Base-by-base conservation (phyloP, 2,113 vertebrate genomes). In the Oncorhynchus nerka region DNA sequence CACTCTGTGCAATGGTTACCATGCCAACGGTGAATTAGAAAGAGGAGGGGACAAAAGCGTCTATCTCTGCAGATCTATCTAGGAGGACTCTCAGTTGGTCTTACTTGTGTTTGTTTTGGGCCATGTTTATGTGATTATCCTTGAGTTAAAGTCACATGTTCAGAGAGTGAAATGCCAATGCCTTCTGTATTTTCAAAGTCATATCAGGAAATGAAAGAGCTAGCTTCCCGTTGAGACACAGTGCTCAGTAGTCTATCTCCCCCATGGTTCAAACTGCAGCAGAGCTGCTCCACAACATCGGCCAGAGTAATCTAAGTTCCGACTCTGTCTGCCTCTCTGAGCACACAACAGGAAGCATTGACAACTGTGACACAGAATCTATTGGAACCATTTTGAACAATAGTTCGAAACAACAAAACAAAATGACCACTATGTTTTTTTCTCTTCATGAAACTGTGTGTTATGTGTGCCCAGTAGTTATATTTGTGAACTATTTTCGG, bases 101-200 rank as follows among this genome's bases (percentile, higher is more conserved):
- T 22, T n/a, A 16, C 2, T 7, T 57, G 26, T 55, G 4, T 65
- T 57, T 7, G 59, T 26, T 59, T 61, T 62, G 55, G 26, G 59
- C 55, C 49, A 75, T 5, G n/a, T 32, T 70, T 48, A 30, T 59
- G 34, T 20, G 19, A 6, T 49, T 61, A 9, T 73, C 48, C 51
- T 66, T 80, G 45, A 73, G 71, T 76, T 71, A 76, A 5, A 28
- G 68, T 84, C 20, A 68, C n/a, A 76, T 2, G 19, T 79, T 68
- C 55, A 12, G 55, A 15, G 75, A 70, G 20, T 67, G 20, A 75
- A 51, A 51, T 75, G 26, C 16, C 26, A 45, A 48, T 22, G 67
- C 28, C 12, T 28, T 66, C 15, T 55, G 49, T 28, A 26, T 24
- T 59, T 9, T 71, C 20, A 48, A 51, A 71, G 9, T 28, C 22